These are phyloP conservation scores for Takifugu rubripes DNA, from an alignment of 2,797 vertebrate genomes.

Conservation along the genomic window DNA sequence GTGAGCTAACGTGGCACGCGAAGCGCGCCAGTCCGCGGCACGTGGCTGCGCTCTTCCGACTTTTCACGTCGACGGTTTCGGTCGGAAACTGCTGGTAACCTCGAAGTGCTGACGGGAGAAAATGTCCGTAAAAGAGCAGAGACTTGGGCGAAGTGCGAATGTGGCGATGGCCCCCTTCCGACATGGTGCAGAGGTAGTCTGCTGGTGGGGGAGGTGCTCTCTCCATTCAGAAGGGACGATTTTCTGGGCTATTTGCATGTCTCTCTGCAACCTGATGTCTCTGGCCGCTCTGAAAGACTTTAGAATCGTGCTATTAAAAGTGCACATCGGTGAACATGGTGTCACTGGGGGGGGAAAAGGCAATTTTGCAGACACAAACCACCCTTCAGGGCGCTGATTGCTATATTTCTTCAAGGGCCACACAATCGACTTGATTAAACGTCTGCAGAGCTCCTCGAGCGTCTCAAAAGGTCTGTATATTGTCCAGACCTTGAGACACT, in stretches of 20 bases:
- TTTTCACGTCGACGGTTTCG: not conserved
- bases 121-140: constrained; percentile 5
- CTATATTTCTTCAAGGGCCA: not conserved
- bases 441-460: not conserved
- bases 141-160: constrained; percentile 14
- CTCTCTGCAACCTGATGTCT: constrained; percentile 4
- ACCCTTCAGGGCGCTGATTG: not conserved
- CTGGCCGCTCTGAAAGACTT: no score
- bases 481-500: no score
- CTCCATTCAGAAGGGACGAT: constrained; percentile 43
- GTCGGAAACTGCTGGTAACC: not conserved
- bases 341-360: no score
- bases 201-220: constrained; percentile 57
- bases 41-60: not conserved
- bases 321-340: no score
- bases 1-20: not conserved
- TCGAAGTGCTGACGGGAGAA: not conserved
- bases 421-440: not conserved
- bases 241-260: constrained; percentile 18
- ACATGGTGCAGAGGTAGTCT: constrained; percentile 21
- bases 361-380: no score
- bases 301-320: no score
- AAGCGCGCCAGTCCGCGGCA: not conserved
- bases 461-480: constrained; percentile 29
- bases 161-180: constrained; percentile 8